These are phyloP conservation scores for Sinhomidia bicolor DNA, from an alignment of 2,888 invertebrate species.

Conservation along the genomic window DNA sequence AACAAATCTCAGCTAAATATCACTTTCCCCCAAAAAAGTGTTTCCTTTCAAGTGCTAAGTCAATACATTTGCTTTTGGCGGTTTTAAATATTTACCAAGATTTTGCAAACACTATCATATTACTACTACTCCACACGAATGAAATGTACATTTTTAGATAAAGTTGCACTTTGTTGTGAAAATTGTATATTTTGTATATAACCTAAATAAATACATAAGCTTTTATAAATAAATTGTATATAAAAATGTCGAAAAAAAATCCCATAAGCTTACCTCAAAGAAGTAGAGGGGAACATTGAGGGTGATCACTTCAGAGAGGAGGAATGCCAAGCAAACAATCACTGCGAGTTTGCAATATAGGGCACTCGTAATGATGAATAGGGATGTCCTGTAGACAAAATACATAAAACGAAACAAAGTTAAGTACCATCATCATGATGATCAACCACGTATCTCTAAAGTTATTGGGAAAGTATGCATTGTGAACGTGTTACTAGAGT, in stretches of 20 bases:
- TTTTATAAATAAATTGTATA: no score
- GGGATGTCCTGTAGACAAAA: conserved; percentile 80
- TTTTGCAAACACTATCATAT: not conserved
- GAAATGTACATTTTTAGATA: no score
- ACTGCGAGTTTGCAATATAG: conserved; percentile 97
- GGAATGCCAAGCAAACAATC: conserved; percentile 96
- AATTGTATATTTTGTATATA: no score
- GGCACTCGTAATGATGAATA: conserved; percentile 97
- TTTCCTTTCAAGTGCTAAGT: not conserved
- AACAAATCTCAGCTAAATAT: not conserved
- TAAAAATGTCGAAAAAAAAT: not conserved
- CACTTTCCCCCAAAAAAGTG: not conserved
- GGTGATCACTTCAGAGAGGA: conserved; percentile 96
- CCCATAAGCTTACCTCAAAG: conserved; percentile 86
- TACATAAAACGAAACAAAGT: not conserved
- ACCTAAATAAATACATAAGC: no score
- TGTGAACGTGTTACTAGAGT: not conserved
- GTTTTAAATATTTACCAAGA: no score
- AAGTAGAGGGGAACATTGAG: conserved; percentile 95
- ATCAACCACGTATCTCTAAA: not conserved
- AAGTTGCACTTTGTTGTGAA: no score
- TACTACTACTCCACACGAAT: no score
- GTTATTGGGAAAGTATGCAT: not conserved
- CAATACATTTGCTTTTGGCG: no score
- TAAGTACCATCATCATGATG: conserved; percentile 38